phyloP scores from a whole-genome alignment of 2,113 vertebrate species.

The Amblyopsis rosae region DNA sequence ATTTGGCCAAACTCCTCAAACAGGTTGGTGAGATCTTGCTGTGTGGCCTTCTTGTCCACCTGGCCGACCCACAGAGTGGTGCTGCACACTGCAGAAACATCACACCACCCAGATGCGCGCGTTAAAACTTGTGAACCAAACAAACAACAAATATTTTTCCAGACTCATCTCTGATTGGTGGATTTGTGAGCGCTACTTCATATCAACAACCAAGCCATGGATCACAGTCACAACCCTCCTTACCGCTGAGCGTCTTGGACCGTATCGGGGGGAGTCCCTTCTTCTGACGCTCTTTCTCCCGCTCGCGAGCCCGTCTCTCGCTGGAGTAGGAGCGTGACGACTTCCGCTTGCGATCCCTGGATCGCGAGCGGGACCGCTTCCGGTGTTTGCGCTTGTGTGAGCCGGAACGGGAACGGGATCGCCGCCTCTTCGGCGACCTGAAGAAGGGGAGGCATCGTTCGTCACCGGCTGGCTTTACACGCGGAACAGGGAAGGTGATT shows the following conservation, averaged over 20 bases:
- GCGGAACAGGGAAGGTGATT: neutral
- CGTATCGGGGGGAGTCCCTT: slow-evolving; percentile 93
- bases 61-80: slow-evolving; percentile 99
- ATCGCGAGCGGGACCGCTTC: slow-evolving; percentile 92
- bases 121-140: neutral
- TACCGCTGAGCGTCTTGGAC: slow-evolving; percentile 94
- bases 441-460: neutral
- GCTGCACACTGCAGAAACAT: slow-evolving; percentile 86
- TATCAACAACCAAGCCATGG: neutral
- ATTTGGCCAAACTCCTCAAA: slow-evolving; percentile 99
- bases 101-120: neutral
- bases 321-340: slow-evolving; percentile 94
- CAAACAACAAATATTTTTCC: neutral
- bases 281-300: slow-evolving; percentile 96
- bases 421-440: slow-evolving; percentile 93
- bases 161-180: neutral
- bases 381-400: slow-evolving; percentile 97
- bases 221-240: neutral
- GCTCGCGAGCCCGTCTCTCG: slow-evolving; percentile 89
- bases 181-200: neutral
- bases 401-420: slow-evolving; percentile 93
- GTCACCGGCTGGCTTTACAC: too few relatives aligned
- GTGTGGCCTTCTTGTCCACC: slow-evolving; percentile 98
- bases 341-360: slow-evolving; percentile 94
- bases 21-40: slow-evolving; percentile 96